Percentiles rank a stretch among this genome's conserved stretches.
These are phyloP conservation scores for Aleiodes sp. DNA, from an alignment of 1,140 invertebrate species.

Conservation along the genomic window DNA sequence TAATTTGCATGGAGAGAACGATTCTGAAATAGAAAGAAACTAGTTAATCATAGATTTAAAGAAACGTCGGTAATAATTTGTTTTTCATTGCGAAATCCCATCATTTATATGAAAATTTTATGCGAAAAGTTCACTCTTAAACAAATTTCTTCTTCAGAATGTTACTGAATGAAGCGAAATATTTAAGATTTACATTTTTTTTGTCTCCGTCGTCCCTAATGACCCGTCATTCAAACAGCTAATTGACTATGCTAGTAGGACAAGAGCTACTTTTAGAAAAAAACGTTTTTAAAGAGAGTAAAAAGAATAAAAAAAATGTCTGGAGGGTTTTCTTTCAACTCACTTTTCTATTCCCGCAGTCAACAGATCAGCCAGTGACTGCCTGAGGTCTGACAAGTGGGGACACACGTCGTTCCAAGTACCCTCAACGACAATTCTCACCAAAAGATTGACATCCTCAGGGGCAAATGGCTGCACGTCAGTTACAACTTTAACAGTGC, in stretches of 20 bases:
- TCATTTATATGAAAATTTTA: too few species aligned
- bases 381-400: constrained; percentile 42
- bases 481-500: background rate
- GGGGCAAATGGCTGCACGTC: constrained; percentile 21
- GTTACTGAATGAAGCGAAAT: too few species aligned
- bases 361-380: constrained; percentile 48
- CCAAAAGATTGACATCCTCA: constrained; percentile 47
- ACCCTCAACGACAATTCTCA: constrained; percentile 55
- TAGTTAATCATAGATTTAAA: background rate
- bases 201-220: too few species aligned
- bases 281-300: too few species aligned
- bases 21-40: constrained; percentile 43
- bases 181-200: too few species aligned
- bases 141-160: too few species aligned
- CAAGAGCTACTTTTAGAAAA: too few species aligned
- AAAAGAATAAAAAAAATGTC: background rate
- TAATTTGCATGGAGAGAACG: constrained; percentile 49
- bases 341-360: constrained; percentile 48
- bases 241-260: too few species aligned
- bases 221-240: too few species aligned
- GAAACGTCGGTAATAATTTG: too few species aligned
- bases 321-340: constrained; percentile 26
- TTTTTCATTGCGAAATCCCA: too few species aligned
- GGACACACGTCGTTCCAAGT: constrained; percentile 49
- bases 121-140: too few species aligned